phyloP scores from a whole-genome alignment of 2,888 invertebrate species.

The Gisinianus flammeolus region DNA sequence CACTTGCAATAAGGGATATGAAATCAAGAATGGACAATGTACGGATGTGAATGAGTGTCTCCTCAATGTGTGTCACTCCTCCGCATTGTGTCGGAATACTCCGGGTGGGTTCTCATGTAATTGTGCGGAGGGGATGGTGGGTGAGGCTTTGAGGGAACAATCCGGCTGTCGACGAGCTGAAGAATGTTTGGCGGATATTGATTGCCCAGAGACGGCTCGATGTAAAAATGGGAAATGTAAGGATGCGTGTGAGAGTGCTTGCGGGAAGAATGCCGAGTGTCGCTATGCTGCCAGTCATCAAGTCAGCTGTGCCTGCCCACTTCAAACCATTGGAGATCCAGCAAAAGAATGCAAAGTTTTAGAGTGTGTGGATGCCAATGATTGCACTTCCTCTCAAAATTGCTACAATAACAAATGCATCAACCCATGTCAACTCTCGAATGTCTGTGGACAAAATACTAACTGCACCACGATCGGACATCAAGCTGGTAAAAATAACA shows the following conservation, averaged over 20 bases:
- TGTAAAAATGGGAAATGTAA: constrained; percentile 75
- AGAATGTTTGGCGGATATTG: constrained; percentile 79
- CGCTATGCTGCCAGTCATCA: constrained; percentile 77
- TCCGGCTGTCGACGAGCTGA: constrained; percentile 80
- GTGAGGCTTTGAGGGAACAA: constrained; percentile 71
- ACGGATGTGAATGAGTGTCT: constrained; percentile 82
- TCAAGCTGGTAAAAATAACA: too few relatives aligned
- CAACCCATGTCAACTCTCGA: constrained; percentile 79
- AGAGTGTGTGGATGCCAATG: constrained; percentile 69
- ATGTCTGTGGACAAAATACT: constrained; percentile 80
- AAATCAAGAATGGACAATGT: constrained; percentile 71
- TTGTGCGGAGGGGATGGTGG: constrained; percentile 79
- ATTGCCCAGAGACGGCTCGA: constrained; percentile 75
- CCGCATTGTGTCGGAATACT: constrained; percentile 78
- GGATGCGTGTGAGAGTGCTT: constrained; percentile 79
- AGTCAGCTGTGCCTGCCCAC: constrained; percentile 76
- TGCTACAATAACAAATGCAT: constrained; percentile 81
- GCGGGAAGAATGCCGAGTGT: constrained; percentile 79
- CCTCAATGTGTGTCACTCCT: constrained; percentile 77
- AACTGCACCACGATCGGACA: constrained; percentile 78
- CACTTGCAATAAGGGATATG: constrained; percentile 76
- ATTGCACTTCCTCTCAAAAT: constrained; percentile 73
- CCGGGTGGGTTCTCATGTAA: constrained; percentile 78
- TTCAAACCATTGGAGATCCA: constrained; percentile 59
- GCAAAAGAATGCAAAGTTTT: constrained; percentile 55